These are phyloP conservation scores for Pelochelys cantorii DNA, from an alignment of 2,797 vertebrate genomes.

Conservation along the genomic window DNA sequence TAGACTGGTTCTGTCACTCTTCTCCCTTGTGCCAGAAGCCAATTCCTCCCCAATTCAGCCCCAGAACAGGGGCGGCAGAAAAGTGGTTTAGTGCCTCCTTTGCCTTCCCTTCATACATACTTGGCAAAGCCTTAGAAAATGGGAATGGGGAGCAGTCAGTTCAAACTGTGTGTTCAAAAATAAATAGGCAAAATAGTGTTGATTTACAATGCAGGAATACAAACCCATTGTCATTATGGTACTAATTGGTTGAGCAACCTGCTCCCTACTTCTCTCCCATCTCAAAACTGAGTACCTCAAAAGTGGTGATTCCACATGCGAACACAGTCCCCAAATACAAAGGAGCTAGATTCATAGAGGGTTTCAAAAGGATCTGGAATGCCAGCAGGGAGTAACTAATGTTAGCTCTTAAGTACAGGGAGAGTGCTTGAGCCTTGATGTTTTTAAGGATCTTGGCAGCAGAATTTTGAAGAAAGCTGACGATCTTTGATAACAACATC, in stretches of 20 bases:
- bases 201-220: background rate
- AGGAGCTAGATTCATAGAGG: conserved; percentile 20
- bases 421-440: conserved; percentile 14
- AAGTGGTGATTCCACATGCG: background rate
- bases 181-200: background rate
- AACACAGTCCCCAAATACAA: background rate
- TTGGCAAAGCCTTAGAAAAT: background rate
- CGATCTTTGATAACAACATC: conserved; percentile 71
- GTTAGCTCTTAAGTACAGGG: conserved; percentile 28
- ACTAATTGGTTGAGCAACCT: background rate
- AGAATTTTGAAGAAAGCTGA: conserved; percentile 57
- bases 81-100: background rate
- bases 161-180: conserved; percentile 5
- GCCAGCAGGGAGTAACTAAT: conserved; percentile 22
- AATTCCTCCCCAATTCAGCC: background rate
- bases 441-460: conserved; percentile 56
- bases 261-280: background rate
- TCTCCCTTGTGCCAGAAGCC: background rate
- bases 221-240: background rate
- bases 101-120: background rate
- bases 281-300: background rate
- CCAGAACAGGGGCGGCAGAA: background rate
- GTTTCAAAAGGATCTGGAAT: background rate
- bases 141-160: background rate
- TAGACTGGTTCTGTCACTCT: background rate